Percentiles rank a stretch among this genome's conserved stretches.
These are phyloP conservation scores for Cheilosia pagana DNA, from an alignment of 2,888 invertebrate species.

Conservation along the genomic window DNA sequence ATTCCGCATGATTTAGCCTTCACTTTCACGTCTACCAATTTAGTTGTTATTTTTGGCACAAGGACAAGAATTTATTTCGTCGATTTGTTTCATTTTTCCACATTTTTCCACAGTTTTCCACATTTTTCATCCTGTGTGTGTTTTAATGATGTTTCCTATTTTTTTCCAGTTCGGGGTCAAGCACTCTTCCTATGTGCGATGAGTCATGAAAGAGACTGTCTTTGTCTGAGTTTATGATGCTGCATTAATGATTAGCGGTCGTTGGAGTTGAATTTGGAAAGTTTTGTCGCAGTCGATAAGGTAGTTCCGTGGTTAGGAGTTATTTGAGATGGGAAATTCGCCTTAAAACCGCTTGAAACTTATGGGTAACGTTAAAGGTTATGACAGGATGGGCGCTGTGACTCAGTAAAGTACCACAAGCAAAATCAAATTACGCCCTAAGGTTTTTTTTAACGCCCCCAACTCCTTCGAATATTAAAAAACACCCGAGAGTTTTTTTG, in stretches of 20 bases:
- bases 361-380: no score
- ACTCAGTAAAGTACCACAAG: no score
- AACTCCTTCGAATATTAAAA: no score
- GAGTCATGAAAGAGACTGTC: slow-evolving; percentile 52
- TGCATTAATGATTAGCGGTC: slow-evolving; percentile 67
- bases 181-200: slow-evolving; percentile 55
- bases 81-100: slow-evolving; percentile 51
- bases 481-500: no score
- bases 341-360: no score
- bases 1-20: slow-evolving; percentile 73
- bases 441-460: no score
- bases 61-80: slow-evolving; percentile 73
- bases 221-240: slow-evolving; percentile 46
- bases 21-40: slow-evolving; percentile 71
- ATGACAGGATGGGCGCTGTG: no score
- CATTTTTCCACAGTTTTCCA: no score
- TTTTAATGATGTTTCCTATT: slow-evolving; percentile 61
- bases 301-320: neutral
- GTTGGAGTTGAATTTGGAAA: slow-evolving; percentile 28
- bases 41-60: slow-evolving; percentile 73
- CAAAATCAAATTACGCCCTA: no score
- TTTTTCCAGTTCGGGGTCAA: slow-evolving; percentile 53
- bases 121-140: slow-evolving; percentile 44
- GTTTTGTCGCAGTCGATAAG: slow-evolving; percentile 26
- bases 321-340: no score